Evolutionary conservation across 2,113 vertebrate genomes (phyloP).

Genomic region (Pseudolaguvia tuberculata): DNA sequence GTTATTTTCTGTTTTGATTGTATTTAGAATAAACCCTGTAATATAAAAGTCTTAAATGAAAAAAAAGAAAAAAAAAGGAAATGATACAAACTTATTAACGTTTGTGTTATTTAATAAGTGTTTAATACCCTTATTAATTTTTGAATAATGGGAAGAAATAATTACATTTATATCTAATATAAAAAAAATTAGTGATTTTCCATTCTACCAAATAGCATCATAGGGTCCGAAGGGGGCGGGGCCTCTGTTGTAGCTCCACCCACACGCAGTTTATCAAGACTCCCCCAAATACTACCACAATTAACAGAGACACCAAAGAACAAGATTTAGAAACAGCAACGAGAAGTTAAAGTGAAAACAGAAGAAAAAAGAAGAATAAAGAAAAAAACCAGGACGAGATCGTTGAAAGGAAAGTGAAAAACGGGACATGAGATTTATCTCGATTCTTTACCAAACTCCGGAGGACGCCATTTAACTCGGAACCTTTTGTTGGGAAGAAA

Average conservation of each 20-base stretch:
- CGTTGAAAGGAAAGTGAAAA: slow-evolving; percentile 14
- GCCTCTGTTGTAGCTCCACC: slow-evolving; percentile 66
- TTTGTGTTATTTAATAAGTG: too few species aligned
- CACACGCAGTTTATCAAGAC: slow-evolving; percentile 59
- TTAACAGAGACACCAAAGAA: slow-evolving; percentile 53
- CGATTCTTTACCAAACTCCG: slow-evolving; percentile 5
- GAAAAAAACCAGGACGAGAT: slow-evolving; percentile 52
- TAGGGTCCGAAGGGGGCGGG: slow-evolving; percentile 38
- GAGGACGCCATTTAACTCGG: slow-evolving; percentile 24
- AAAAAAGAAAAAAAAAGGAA: too few species aligned
- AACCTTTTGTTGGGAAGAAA: slow-evolving; percentile 26
- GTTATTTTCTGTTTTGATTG: background rate
- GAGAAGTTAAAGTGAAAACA: background rate
- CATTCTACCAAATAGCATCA: background rate
- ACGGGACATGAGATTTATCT: slow-evolving; percentile 54
- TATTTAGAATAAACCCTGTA: too few species aligned
- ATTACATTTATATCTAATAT: too few species aligned
- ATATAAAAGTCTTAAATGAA: too few species aligned
- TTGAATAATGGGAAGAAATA: too few species aligned
- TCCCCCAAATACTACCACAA: slow-evolving; percentile 56
- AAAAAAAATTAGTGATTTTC: too few species aligned
- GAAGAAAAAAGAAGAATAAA: background rate
- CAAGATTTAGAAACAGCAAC: slow-evolving; percentile 1
- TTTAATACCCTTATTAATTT: too few species aligned
- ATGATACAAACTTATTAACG: too few species aligned